Evolutionary conservation across 2,113 vertebrate species (phyloP).

Genomic region (human): DNA sequence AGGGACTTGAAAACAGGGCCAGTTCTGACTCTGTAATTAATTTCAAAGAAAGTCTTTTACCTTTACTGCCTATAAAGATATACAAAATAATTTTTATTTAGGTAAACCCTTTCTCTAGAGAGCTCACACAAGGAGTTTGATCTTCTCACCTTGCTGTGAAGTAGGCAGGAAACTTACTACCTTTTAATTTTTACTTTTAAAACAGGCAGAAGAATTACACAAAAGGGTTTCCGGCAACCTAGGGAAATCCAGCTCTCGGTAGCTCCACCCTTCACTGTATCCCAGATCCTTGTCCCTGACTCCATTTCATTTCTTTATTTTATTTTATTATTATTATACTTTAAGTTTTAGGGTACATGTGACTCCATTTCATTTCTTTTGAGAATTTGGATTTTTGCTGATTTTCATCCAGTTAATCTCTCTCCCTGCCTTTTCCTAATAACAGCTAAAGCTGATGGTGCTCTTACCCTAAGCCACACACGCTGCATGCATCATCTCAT

Average conservation of each 20-base stretch:
- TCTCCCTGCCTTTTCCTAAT: background rate
- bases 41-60: slow-evolving; percentile 61
- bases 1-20: slow-evolving; percentile 60
- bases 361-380: background rate
- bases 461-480: background rate
- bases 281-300: background rate
- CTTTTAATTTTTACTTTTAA: slow-evolving; percentile 22
- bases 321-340: too few species aligned
- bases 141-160: background rate
- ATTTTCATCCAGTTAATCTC: background rate
- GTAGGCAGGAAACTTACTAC: background rate
- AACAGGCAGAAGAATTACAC: background rate
- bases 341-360: too few species aligned
- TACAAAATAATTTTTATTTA: slow-evolving; percentile 69
- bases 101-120: slow-evolving; percentile 32
- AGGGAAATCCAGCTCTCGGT: background rate
- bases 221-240: background rate
- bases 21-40: slow-evolving; percentile 72
- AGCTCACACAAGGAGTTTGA: background rate
- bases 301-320: background rate
- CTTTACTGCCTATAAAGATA: slow-evolving; percentile 49
- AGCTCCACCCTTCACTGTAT: background rate
- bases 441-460: background rate
- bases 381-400: background rate
- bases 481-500: background rate